A percentile compares a stretch with the other conserved stretches of the same genome.
Evolutionary conservation across 2,888 invertebrate genomes (phyloP).

Genomic region (Poecilus cupreus): DNA sequence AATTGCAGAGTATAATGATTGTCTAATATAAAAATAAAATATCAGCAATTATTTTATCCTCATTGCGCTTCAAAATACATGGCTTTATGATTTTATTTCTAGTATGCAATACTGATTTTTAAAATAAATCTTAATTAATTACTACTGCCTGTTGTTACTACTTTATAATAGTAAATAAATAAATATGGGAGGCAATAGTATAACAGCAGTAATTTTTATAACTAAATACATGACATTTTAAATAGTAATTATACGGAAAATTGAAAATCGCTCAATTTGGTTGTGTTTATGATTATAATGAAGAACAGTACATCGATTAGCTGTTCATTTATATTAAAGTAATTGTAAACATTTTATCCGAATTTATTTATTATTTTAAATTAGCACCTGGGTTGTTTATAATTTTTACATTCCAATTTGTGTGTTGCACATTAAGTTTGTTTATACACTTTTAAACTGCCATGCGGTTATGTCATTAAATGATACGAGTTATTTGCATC

Average conservation of each 20-base stretch:
- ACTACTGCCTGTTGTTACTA: conserved; percentile 4
- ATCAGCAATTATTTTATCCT: neutral
- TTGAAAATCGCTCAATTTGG: conserved; percentile 33
- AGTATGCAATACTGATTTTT: neutral
- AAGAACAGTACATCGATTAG: neutral
- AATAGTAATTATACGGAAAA: neutral
- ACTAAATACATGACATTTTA: conserved; percentile 9
- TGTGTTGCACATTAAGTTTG: conserved; percentile 5
- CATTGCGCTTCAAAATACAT: conserved; percentile 5
- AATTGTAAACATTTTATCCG: conserved; percentile 21
- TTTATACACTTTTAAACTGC: conserved; percentile 33
- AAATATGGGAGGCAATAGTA: neutral
- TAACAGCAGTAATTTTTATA: conserved; percentile 1
- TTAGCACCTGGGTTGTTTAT: neutral
- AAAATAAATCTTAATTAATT: neutral
- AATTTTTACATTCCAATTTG: conserved; percentile 20
- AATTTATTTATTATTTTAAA: conserved; percentile 12
- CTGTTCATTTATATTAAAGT: conserved; percentile 1
- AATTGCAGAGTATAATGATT: conserved; percentile 28
- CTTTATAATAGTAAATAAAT: neutral
- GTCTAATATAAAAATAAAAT: conserved; percentile 7
- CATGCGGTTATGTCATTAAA: neutral
- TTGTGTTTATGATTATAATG: conserved; percentile 14
- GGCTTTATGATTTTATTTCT: neutral
- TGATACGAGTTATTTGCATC: conserved; percentile 24